These are phyloP conservation scores for Eupithecia subfuscata DNA, from an alignment of 2,888 invertebrate genomes.

Conservation along the genomic window DNA sequence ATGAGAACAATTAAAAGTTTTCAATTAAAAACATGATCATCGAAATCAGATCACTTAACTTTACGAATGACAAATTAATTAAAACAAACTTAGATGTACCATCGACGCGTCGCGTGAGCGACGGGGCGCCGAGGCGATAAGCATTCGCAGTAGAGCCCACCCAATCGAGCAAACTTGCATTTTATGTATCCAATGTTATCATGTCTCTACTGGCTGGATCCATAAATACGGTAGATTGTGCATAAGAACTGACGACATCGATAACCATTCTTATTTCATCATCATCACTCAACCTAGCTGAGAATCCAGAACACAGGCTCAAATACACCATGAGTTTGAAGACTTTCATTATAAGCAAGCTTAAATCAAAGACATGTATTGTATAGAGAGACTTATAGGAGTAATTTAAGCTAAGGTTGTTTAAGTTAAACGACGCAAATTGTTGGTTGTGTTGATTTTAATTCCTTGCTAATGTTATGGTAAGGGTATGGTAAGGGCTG, in stretches of 20 bases:
- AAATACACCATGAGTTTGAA: constrained; percentile 10
- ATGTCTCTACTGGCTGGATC: too few relatives aligned
- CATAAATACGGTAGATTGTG: constrained; percentile 50
- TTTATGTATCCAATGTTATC: too few relatives aligned
- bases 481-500: constrained; percentile 34
- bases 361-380: neutral
- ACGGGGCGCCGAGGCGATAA: too few relatives aligned
- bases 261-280: constrained; percentile 57
- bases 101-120: too few relatives aligned
- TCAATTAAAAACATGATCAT: too few relatives aligned
- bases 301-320: constrained; percentile 12
- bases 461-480: constrained; percentile 34
- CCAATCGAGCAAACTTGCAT: too few relatives aligned
- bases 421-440: constrained; percentile 11
- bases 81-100: too few relatives aligned
- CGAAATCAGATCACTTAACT: too few relatives aligned
- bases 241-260: constrained; percentile 58
- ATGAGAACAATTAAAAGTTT: too few relatives aligned
- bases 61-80: too few relatives aligned
- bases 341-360: constrained; percentile 6
- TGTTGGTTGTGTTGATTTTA: constrained; percentile 24
- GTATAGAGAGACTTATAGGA: neutral
- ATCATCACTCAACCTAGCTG: constrained; percentile 39
- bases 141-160: too few relatives aligned
- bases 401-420: neutral